Conservation (phyloP, 2,888 invertebrate genomes). For the Lobophora halterata region DNA sequence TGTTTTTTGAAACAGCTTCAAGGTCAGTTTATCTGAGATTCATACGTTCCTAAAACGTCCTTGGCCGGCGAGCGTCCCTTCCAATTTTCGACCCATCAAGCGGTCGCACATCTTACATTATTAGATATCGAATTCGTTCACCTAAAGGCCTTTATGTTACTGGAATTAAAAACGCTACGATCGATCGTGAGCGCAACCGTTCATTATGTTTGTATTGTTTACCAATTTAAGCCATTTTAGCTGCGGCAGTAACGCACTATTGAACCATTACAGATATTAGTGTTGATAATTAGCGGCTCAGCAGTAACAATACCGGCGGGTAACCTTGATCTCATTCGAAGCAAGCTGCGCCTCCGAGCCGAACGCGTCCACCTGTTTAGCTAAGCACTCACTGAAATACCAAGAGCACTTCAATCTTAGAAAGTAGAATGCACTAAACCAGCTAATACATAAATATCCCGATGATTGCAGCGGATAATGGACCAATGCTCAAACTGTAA, state of each 20-base stretch:
- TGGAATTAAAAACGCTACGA: conserved; percentile 19
- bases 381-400: conserved; percentile 35
- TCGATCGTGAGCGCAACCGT: conserved; percentile 17
- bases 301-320: conserved; percentile 56
- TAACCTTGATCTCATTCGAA: conserved; percentile 68
- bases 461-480: conserved; percentile 26
- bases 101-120: conserved; percentile 21
- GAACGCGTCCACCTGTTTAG: conserved; percentile 58
- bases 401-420: conserved; percentile 34
- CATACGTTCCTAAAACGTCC: conserved; percentile 56
- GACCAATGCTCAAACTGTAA: conserved; percentile 28
- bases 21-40: conserved; percentile 45
- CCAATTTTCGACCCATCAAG: conserved; percentile 43
- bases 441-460: conserved; percentile 25
- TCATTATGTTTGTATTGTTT: conserved; percentile 10
- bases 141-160: too few species aligned
- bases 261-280: conserved; percentile 45
- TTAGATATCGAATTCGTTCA: conserved; percentile 16
- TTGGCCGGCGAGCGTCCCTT: conserved; percentile 60
- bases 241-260: conserved; percentile 24
- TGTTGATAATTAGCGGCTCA: conserved; percentile 56
- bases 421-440: conserved; percentile 32
- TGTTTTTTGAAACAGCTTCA: conserved; percentile 47
- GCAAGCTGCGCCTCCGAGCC: conserved; percentile 40
- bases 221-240: too few species aligned